Base-by-base conservation (phyloP, 1,140 invertebrate species). In the Drosophila albomicans region DNA sequence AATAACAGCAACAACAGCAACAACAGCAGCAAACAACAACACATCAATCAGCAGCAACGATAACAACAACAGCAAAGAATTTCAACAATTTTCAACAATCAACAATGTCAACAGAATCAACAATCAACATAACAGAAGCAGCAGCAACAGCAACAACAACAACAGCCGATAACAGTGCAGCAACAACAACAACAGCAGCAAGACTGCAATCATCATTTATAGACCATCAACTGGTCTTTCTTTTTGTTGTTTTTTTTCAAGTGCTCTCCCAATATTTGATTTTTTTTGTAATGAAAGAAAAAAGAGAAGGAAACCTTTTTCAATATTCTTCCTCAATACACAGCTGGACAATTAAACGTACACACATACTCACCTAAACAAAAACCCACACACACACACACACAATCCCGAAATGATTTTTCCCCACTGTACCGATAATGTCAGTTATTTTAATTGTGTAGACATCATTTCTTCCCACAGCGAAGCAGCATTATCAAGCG, bases 391-490 rank as follows among this genome's bases (percentile, higher is more conserved):
- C 4, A 61, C 32, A 38, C 20, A 56, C 10, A 72, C 15, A 51
- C 30, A 59, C 25, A 54, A 54, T 7, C 10, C 49, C 57, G 62
- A 71, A 78, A 41, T 35, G 45, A 25, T 28, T 61, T 65, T 48
- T 48, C 59, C 74, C 45, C 38, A 8, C 35, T 38, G 8, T 43
- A 35, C 38, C 52, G 20, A 30, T 62, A 43, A 7, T 63, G 51
- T 28, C 82, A 71, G 70, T 70, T 82, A 52, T 69, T 86, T 87
- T 88, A 89, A 88, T 88, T 80, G 77, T 81, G 84, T 88, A 88
- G 84, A 89, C 81, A 88, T 71, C 16, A 75, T 88, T 65, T 88
- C 69, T 88, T 88, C 79, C 57, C 84, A 88, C 84, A 88, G 84
- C 85, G 59, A 67, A 82, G 35, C 75, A 57, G 30, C 62, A 68